phyloP scores from a whole-genome alignment of 2,888 invertebrate genomes.

The Amphipyra tragopoginis region DNA sequence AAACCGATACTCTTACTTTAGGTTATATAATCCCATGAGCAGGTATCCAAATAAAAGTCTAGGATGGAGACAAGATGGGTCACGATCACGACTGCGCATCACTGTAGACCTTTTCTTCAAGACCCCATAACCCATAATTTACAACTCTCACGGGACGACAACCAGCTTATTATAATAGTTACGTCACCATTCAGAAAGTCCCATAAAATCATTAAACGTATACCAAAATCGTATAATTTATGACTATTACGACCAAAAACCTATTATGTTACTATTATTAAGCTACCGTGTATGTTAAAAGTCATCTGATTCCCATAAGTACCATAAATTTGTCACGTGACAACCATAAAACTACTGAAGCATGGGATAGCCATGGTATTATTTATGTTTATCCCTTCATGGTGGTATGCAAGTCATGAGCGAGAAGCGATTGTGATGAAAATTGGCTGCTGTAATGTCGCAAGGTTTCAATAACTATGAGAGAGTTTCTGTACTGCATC shows the following conservation, averaged over 20 bases:
- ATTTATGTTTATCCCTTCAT: conserved; percentile 77
- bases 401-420: conserved; percentile 49
- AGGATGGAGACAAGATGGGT: too few species aligned
- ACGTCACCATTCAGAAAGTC: conserved; percentile 26
- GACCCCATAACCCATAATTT: conserved; percentile 40
- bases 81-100: background rate
- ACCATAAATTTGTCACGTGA: conserved; percentile 76
- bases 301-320: conserved; percentile 47
- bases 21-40: too few species aligned
- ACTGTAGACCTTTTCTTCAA: conserved; percentile 10
- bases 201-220: conserved; percentile 39
- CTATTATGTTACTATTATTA: conserved; percentile 45
- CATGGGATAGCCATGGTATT: conserved; percentile 71
- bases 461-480: too few species aligned
- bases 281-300: conserved; percentile 52
- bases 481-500: too few species aligned
- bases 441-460: too few species aligned
- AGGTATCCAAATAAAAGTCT: too few species aligned
- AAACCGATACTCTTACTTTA: too few species aligned
- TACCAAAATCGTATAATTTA: conserved; percentile 57
- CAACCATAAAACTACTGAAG: conserved; percentile 76
- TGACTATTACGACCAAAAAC: conserved; percentile 41
- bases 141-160: conserved; percentile 36
- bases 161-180: conserved; percentile 35
- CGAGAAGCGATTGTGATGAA: conserved; percentile 51